These are phyloP conservation scores for Aleiodes leptofemur DNA, from an alignment of 2,888 invertebrate genomes.

Conservation along the genomic window DNA sequence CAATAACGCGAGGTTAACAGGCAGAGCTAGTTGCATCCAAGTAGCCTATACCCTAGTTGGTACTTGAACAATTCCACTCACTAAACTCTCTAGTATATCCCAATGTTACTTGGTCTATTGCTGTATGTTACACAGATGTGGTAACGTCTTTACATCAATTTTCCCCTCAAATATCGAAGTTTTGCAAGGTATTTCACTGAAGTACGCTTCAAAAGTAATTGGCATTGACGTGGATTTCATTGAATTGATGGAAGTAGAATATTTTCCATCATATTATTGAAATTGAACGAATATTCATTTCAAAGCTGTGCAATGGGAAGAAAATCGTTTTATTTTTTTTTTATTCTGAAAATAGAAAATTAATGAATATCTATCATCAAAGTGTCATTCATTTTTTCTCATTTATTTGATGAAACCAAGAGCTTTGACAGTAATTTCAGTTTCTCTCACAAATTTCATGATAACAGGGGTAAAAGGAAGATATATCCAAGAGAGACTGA, in stretches of 20 bases:
- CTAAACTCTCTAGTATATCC: slow-evolving; percentile 48
- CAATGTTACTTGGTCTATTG: slow-evolving; percentile 9
- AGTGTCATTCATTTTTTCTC: slow-evolving; percentile 6
- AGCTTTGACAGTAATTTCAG: slow-evolving; percentile 24
- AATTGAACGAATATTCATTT: no score
- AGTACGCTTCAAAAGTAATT: no score
- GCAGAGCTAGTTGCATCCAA: slow-evolving; percentile 35
- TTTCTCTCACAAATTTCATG: slow-evolving; percentile 27
- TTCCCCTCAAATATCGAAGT: no score
- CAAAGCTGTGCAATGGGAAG: no score
- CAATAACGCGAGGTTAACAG: slow-evolving; percentile 50
- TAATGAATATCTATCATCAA: background rate
- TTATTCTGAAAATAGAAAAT: slow-evolving; percentile 1
- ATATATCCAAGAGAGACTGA: background rate
- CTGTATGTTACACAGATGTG: background rate
- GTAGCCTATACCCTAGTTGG: slow-evolving; percentile 50
- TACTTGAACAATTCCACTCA: slow-evolving; percentile 59
- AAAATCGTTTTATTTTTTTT: no score
- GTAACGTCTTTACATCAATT: background rate
- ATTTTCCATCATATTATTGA: no score
- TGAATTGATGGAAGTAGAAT: no score
- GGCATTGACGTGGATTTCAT: no score
- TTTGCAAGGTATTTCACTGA: no score
- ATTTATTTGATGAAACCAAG: background rate
- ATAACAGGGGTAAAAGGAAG: slow-evolving; percentile 8